Conservation (phyloP, 2,113 vertebrate genomes). For the Onychostruthus taczanowskii region DNA sequence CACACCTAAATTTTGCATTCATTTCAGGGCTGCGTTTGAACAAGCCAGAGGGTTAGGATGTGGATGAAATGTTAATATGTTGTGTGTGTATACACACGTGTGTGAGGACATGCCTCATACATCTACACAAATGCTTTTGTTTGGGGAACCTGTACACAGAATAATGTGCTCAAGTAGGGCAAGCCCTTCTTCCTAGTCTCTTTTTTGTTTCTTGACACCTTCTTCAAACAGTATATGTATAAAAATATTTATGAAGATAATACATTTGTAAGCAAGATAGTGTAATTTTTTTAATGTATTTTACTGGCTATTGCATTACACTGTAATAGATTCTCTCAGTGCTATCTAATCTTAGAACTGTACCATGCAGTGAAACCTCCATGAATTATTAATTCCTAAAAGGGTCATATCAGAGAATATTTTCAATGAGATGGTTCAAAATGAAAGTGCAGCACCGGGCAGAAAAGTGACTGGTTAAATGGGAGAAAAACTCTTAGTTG, state of each 20-base stretch:
- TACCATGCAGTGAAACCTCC: not conserved
- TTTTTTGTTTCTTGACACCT: not conserved
- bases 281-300: not conserved
- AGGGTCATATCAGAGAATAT: not conserved
- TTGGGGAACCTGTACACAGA: not conserved
- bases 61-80: not conserved
- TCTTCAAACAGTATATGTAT: not conserved
- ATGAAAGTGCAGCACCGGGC: not conserved
- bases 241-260: not conserved
- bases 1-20: not conserved
- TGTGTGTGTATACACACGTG: not conserved
- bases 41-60: not conserved
- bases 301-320: not conserved
- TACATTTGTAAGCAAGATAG: not conserved
- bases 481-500: not conserved
- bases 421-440: constrained; percentile 13
- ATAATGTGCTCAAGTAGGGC: not conserved
- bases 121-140: not conserved
- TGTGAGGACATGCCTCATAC: not conserved
- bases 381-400: constrained; percentile 56
- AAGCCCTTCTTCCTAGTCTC: not conserved
- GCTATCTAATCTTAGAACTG: constrained; percentile 18
- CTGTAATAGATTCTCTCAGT: constrained; percentile 17
- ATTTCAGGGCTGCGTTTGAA: not conserved
- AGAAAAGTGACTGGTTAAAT: constrained; percentile 13